Evolutionary conservation across 2,113 vertebrate genomes (phyloP), one percentile per base, ranked within the genome.

Genomic region (Alaudala cheleensis): DNA sequence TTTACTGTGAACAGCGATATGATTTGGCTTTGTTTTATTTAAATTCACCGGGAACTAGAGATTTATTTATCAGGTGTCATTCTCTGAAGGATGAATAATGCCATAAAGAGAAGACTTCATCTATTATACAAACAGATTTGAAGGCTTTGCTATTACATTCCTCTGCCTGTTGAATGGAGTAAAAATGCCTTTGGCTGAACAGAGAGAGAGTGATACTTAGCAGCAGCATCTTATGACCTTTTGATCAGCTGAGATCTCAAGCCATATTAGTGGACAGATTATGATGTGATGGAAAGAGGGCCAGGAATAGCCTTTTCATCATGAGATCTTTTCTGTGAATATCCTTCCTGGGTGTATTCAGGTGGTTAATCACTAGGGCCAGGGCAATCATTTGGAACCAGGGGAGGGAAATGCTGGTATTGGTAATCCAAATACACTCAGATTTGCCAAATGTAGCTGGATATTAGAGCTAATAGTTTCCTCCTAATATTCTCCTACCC

Each of bases 201-300:
- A 66, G 58, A 88, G 45, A 21, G 23, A n/a, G 72, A 87, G 39
- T 70, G 66, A 91, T 96, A 44, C 87, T 96, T 91, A 90, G 67
- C 12, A 1, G 62, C 49, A 93, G 47, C 87, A 83, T 93, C 93
- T 94, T 90, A 70, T 77, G 94, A 95, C 94, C 94, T 97, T 95
- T 93, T 92, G 94, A 95, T 95, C 95, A 94, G 89, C 81, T 92
- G 89, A 95, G 58, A 91, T 94, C 95, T 95, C 94, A 87, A 94
- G 81, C 84, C 81, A 94, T 85, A 94, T 96, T 95, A 96, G 93
- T 65, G 73, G 66, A 73, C 78, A 95, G 94, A 95, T 97, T 97
- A 95, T 95, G 95, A 95, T 96, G 91, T 89, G 94, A 95, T 94
- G 91, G 94, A 95, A 97, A 94, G 87, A 95, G 45, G 40, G 25